These are phyloP conservation scores for Magallana nippona DNA, from an alignment of 2,888 invertebrate genomes.

Conservation along the genomic window DNA sequence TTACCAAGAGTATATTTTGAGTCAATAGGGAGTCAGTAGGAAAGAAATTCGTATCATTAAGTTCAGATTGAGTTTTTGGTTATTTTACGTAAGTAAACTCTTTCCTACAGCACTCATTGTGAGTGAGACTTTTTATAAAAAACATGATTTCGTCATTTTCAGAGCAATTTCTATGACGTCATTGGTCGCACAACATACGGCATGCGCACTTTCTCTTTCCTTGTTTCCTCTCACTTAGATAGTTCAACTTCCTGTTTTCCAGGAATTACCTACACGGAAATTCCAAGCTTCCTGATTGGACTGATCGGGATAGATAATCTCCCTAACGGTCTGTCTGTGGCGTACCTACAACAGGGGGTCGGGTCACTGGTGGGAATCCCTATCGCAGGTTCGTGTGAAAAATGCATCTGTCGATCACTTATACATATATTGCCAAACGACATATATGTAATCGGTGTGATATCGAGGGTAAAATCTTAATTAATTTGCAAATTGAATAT, in stretches of 20 bases:
- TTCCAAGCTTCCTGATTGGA: background rate
- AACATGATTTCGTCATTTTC: too few species aligned
- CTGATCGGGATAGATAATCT: background rate
- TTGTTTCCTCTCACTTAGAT: background rate
- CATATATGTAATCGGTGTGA: too few species aligned
- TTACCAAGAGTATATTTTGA: too few species aligned
- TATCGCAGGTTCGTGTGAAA: background rate
- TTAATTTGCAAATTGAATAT: too few species aligned
- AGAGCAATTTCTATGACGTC: background rate
- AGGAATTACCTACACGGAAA: constrained; percentile 5
- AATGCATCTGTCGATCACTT: too few species aligned
- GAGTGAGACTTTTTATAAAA: background rate
- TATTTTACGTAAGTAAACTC: too few species aligned
- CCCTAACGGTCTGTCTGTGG: background rate
- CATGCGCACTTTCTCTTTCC: background rate
- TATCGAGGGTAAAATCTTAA: too few species aligned
- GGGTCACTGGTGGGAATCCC: constrained; percentile 5
- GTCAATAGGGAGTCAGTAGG: too few species aligned
- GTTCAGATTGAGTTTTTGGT: too few species aligned
- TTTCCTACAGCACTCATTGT: too few species aligned
- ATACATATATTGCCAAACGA: too few species aligned
- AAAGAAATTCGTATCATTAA: too few species aligned
- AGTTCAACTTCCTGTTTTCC: background rate
- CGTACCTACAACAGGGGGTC: background rate
- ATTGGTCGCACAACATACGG: background rate